Evolutionary conservation across 2,888 invertebrate genomes (phyloP), one percentile per base, ranked within the genome.

Genomic region (Bombylius major): DNA sequence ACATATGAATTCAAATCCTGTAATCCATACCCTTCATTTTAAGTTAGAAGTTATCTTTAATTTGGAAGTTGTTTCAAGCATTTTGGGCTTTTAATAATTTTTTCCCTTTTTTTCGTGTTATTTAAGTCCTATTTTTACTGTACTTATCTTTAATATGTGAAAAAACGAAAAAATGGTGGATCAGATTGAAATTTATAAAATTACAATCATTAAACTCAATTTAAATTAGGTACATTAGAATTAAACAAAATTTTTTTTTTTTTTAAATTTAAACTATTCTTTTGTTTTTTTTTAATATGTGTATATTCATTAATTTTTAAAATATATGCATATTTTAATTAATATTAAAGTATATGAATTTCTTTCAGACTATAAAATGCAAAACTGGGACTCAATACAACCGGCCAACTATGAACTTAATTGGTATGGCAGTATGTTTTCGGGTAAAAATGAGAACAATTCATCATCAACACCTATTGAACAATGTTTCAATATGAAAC

Each of bases 371-470:
- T 12, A 42, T 61, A 69, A 62, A 52, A 73, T 73, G 73, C 72
- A 72, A 62, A 71, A 69, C 64, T 72, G 72, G 72, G 71, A 71
- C 60, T 65, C 67, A 63, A 66, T 69, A 57, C 62, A 68, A 54
- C 64, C 67, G 46, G 66, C 67, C 58, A 71, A 67, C 62, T 72
- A 70, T 52, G 69, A 70, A 59, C 69, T 70, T 57, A 71, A 69
- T 62, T 73, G 72, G 72, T 73, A 70, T 58, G 70, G 65, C 62
- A 68, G 65, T 61, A 68, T 71, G 69, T 71, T 70, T 61, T 66
- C 71, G 44, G 71, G 72, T 31, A 73, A 73, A 61, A 69, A 66
- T 57, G 72, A 72, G 61, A 69, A 69, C 5, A 56, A 50, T 48
- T n/a, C 56, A 32, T 4, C 54, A 42, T 13, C 32, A 6, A 13